These are phyloP conservation scores for Gymnothorax reevesii DNA, from an alignment of 2,797 vertebrate genomes.

Conservation along the genomic window DNA sequence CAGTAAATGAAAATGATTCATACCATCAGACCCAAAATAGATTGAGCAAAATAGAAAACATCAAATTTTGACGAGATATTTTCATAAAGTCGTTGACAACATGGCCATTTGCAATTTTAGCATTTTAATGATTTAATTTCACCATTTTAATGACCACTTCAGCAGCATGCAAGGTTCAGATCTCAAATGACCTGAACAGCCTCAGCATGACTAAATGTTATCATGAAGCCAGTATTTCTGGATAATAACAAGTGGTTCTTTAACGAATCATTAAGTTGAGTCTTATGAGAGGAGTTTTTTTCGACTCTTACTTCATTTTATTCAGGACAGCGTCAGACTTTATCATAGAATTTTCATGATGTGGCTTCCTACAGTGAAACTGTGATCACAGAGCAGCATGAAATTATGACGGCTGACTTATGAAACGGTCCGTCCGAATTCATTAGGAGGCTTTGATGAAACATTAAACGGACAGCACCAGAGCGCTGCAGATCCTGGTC, in stretches of 20 bases:
- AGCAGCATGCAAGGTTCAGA: background rate
- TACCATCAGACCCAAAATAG: background rate
- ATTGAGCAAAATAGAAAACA: background rate
- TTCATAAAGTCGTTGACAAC: background rate
- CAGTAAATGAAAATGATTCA: background rate
- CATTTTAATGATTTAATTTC: background rate
- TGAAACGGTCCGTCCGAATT: conserved; percentile 13
- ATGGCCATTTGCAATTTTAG: background rate
- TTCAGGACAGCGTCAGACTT: background rate
- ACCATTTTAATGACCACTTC: background rate
- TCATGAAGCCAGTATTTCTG: background rate
- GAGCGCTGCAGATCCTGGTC: background rate
- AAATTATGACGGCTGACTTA: background rate
- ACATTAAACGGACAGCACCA: background rate
- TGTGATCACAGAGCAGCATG: background rate
- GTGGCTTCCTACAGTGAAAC: background rate
- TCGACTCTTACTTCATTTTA: background rate
- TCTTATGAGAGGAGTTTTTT: background rate
- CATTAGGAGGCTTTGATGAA: background rate
- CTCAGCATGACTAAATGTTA: background rate
- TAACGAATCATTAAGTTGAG: background rate
- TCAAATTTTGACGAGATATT: background rate
- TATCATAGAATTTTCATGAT: background rate
- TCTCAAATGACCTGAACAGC: background rate
- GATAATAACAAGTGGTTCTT: background rate